Evolutionary conservation across 2,797 vertebrate species (phyloP).

Genomic region (Ptychobarbus kaznakovi): DNA sequence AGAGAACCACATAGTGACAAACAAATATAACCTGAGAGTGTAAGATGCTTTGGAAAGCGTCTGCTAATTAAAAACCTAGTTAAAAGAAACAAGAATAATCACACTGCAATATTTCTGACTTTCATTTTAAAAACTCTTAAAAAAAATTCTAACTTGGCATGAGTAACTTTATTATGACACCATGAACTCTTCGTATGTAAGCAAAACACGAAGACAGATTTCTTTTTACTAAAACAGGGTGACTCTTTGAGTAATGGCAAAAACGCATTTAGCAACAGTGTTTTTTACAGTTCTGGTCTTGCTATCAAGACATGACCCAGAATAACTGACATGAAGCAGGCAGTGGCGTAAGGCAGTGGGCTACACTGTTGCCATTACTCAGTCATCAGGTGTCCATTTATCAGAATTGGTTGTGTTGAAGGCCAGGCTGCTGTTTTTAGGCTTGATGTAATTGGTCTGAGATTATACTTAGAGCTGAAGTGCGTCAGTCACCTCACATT

Average conservation of each 20-base stretch:
- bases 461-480: conserved; percentile 46
- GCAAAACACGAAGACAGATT: not conserved
- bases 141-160: not conserved
- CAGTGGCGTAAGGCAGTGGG: conserved; percentile 1
- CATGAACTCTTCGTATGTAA: not conserved
- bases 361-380: conserved; percentile 65
- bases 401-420: conserved; percentile 65
- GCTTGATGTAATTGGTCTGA: conserved; percentile 64
- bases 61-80: too few species aligned
- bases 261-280: not conserved
- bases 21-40: too few species aligned
- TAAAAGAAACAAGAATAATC: not conserved
- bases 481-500: conserved; percentile 60
- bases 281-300: not conserved
- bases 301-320: conserved; percentile 41
- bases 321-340: conserved; percentile 51
- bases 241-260: conserved; percentile 1
- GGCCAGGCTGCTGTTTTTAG: conserved; percentile 69
- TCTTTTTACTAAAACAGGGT: not conserved
- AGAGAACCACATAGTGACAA: too few species aligned
- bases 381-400: conserved; percentile 63
- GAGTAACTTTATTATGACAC: not conserved
- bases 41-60: too few species aligned
- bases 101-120: not conserved
- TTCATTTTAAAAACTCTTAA: not conserved